A percentile compares a stretch with the other conserved stretches of the same genome.
phyloP scores from a whole-genome alignment of 2,113 vertebrate species.

The Turnix velox region DNA sequence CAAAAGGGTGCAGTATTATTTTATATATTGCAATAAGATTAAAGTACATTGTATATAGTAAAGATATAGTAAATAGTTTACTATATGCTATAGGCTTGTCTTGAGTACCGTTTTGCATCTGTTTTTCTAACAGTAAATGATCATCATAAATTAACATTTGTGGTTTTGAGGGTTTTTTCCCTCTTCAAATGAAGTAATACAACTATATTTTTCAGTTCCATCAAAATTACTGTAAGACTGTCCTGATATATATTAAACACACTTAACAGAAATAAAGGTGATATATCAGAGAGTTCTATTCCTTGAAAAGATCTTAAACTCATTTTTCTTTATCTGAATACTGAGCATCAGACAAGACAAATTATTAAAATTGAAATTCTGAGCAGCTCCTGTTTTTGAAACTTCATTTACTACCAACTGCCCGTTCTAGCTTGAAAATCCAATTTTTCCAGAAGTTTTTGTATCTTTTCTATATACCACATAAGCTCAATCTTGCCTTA shows the following conservation, averaged over 20 bases:
- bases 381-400: not conserved
- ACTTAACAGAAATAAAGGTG: not conserved
- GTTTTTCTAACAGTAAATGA: not conserved
- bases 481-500: not conserved
- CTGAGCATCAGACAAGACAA: not conserved
- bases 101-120: not conserved
- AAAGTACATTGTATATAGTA: no score
- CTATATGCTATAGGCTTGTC: not conserved
- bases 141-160: not conserved
- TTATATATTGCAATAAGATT: not conserved
- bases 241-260: not conserved
- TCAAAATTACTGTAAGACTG: not conserved
- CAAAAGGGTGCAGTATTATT: not conserved
- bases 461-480: not conserved
- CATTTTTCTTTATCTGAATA: not conserved
- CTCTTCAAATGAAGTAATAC: not conserved
- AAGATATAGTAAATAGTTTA: no score
- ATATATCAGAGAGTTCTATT: rapidly evolving
- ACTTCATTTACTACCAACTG: not conserved
- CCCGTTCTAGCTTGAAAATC: not conserved
- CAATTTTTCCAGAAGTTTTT: not conserved
- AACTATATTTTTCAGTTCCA: not conserved
- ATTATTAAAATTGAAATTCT: not conserved
- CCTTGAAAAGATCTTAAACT: not conserved
- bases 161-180: not conserved